Evolutionary conservation across 1,140 invertebrate genomes (phyloP), one percentile per base, ranked within the genome.

Genomic region (Drosophila nikananu): DNA sequence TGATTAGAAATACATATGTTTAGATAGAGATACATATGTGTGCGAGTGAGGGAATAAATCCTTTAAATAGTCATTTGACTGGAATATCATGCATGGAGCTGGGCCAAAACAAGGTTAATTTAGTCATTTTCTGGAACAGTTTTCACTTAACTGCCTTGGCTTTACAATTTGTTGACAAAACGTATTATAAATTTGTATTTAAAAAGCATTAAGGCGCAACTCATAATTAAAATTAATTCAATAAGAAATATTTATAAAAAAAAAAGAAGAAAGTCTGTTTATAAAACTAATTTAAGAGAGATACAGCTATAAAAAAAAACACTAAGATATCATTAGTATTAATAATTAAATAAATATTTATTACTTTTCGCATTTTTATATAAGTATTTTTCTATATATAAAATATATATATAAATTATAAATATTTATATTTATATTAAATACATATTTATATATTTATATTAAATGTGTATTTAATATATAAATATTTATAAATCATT

Each of bases 1-100:
- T 52, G 72, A 77, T 77, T 66, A 58, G 37, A 23, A 30, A 9
- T 19, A 10, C 8, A 48, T 17, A 25, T 52, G n/a, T 37, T 76
- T 75, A 57, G 37, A 12, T 75, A 64, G 23, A 12, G 23, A 6
- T 51, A 15, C 3, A 48, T 23, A 23, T 51, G 15, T 27, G 15
- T 17, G n/a, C 5, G n/a, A 30, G 19, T 42, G 17, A 23, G 13
- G 7, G 13, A 13, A 15, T 32, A 27, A 64, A 32, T 54, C 58
- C 63, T 52, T 70, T 41, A 64, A 51, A 46, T 54, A 23, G 1
- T 39, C 27, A 42, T 58, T 58, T 46, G 41, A 17, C 8, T 46
- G 54, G 54, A 59, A 42, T 37, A 52, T 37, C 32, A 62, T 23
- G 2, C 6, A 23, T 37, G 17, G 32, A 10, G 15, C 3, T 15